These are phyloP conservation scores for Cebidichthys violaceus DNA, from an alignment of 2,113 vertebrate genomes.

Conservation along the genomic window DNA sequence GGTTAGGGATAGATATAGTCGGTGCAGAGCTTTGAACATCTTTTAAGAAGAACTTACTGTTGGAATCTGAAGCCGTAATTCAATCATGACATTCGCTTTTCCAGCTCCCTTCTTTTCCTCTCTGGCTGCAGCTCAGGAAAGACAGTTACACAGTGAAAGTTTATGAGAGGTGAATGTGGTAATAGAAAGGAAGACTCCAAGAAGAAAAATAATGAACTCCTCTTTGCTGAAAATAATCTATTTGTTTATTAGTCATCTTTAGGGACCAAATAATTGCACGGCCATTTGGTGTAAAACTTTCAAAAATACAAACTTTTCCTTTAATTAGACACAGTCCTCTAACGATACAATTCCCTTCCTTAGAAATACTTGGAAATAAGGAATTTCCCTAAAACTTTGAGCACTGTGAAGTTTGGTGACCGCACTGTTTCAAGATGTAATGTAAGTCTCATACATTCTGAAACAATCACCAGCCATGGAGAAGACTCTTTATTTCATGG, in stretches of 20 bases:
- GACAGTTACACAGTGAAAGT: conserved; percentile 31
- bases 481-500: not conserved
- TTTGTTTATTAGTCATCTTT: not conserved
- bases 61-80: conserved; percentile 43
- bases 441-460: not conserved
- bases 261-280: no score
- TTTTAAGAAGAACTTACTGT: conserved; percentile 33
- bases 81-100: conserved; percentile 40
- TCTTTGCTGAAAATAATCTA: not conserved
- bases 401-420: not conserved
- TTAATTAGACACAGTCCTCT: not conserved
- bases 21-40: conserved; percentile 23
- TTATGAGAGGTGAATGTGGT: conserved; percentile 31
- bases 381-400: not conserved
- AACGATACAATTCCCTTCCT: not conserved
- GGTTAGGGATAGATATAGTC: conserved; percentile 10
- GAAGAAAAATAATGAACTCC: not conserved
- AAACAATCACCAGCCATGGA: not conserved
- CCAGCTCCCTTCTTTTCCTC: conserved; percentile 24
- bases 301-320: not conserved
- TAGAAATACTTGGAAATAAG: not conserved
- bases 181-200: not conserved
- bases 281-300: not conserved
- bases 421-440: not conserved
- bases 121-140: conserved; percentile 45